A percentile compares a stretch with the other conserved stretches of the same genome.
Evolutionary conservation across 2,113 vertebrate species (phyloP).

Genomic region (cat (Felis catus)): F.catus_Fca126_mat1.0 CM031415.1:162920001-162920500

Average conservation of each 20-base stretch:
- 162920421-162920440: background rate
- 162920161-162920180: background rate
- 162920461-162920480: background rate
- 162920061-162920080: background rate
- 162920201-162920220: background rate
- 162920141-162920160: background rate
- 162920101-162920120: background rate
- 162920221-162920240: background rate
- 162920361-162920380: background rate
- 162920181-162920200: background rate
- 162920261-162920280: background rate
- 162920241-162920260: background rate
- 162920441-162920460: background rate
- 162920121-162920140: background rate
- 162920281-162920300: constrained; percentile 28
- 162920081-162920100: background rate
- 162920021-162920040: background rate
- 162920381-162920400: constrained; percentile 3
- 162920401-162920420: background rate
- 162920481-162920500: background rate
- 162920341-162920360: background rate
- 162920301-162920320: background rate
- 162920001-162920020: background rate
- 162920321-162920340: background rate
- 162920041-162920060: background rate